A percentile compares a stretch with the other conserved stretches of the same genome.
Conservation (phyloP, 2,797 vertebrate species). For the Ctenopoma multispine region DNA sequence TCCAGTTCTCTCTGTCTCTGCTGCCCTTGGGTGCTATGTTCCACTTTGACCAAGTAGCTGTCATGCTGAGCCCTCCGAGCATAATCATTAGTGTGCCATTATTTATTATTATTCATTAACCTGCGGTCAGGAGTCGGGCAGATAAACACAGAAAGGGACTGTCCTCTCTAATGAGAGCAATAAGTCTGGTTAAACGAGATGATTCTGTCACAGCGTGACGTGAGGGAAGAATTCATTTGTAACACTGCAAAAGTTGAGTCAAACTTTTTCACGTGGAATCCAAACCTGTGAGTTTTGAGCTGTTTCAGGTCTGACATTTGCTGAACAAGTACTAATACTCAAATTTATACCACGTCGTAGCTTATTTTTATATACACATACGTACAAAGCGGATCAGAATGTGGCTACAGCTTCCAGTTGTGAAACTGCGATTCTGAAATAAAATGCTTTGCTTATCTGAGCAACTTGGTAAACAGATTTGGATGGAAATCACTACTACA, state of each 20-base stretch:
- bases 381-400: neutral
- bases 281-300: constrained; percentile 14
- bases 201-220: constrained; percentile 46
- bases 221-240: constrained; percentile 49
- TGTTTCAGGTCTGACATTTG: constrained; percentile 13
- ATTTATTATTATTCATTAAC: constrained; percentile 79
- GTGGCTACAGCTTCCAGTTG: constrained; percentile 5
- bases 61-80: constrained; percentile 60
- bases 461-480: constrained; percentile 25
- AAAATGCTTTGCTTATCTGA: neutral
- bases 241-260: constrained; percentile 25
- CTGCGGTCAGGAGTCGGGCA: constrained; percentile 54
- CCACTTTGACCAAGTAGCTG: constrained; percentile 62
- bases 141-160: constrained; percentile 59
- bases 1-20: constrained; percentile 33
- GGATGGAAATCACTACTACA: constrained; percentile 29
- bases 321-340: neutral
- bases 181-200: constrained; percentile 66
- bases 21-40: constrained; percentile 53
- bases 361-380: neutral
- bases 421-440: neutral
- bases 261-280: constrained; percentile 31
- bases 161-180: constrained; percentile 65
- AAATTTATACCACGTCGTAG: neutral
- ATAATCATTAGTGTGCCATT: constrained; percentile 72